Evolutionary conservation across 2,797 vertebrate genomes (phyloP).

Genomic region (Rhinatrema bivittatum): DNA sequence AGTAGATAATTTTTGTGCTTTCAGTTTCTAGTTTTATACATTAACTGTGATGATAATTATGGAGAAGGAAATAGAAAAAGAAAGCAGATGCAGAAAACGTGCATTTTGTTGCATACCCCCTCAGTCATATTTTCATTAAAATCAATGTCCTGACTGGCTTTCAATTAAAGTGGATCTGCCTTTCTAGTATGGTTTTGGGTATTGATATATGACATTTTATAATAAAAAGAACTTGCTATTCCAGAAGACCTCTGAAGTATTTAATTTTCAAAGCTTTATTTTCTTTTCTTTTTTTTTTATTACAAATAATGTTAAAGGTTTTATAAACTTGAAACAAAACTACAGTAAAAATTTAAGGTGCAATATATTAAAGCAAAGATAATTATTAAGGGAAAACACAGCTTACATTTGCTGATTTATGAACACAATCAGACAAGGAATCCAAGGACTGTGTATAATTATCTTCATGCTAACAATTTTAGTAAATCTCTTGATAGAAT

Average conservation of each 20-base stretch:
- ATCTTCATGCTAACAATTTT: constrained; percentile 70
- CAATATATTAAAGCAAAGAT: constrained; percentile 56
- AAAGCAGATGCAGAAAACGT: too few relatives aligned
- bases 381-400: constrained; percentile 72
- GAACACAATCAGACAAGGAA: constrained; percentile 66
- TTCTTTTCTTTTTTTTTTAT: too few relatives aligned
- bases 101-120: too few relatives aligned
- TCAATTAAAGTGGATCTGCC: too few relatives aligned
- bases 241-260: constrained; percentile 33
- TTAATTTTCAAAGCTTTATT: constrained; percentile 52
- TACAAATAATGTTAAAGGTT: constrained; percentile 44
- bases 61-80: too few relatives aligned
- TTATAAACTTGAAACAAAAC: constrained; percentile 50
- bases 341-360: constrained; percentile 50
- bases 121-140: too few relatives aligned
- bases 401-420: constrained; percentile 70
- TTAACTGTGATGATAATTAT: too few relatives aligned
- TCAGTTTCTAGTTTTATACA: too few relatives aligned
- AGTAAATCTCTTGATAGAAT: constrained; percentile 71
- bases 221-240: constrained; percentile 33
- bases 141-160: too few relatives aligned
- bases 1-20: too few relatives aligned
- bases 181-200: constrained; percentile 24
- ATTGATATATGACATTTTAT: constrained; percentile 25
- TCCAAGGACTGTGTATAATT: constrained; percentile 71